These are phyloP conservation scores for Actinernus sp. DNA, from an alignment of 92 coral and sea anemone genomes.

Conservation along the genomic window DNA sequence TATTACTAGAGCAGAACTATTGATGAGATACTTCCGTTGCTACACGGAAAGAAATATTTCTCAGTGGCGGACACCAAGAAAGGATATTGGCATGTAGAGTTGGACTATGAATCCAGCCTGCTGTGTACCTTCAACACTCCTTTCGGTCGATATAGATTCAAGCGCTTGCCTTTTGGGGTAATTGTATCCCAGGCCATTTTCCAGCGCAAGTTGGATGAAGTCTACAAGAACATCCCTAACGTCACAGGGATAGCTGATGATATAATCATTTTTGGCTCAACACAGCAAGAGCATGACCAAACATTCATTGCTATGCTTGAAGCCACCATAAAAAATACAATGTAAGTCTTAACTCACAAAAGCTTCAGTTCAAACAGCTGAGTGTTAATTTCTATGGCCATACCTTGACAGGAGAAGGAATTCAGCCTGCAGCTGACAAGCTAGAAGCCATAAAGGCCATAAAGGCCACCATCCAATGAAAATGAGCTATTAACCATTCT, in stretches of 20 bases:
- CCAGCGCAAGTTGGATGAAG: conserved; percentile 63
- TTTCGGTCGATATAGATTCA: conserved; percentile 38
- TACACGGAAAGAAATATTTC: conserved; percentile 54
- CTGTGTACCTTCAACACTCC: conserved; percentile 71
- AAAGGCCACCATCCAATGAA: conserved; percentile 43
- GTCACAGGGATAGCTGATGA: conserved; percentile 62
- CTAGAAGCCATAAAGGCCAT: conserved; percentile 53
- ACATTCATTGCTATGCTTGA: conserved; percentile 42
- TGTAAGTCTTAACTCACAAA: conserved; percentile 64
- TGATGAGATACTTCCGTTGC: conserved; percentile 57
- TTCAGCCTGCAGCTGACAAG: conserved; percentile 54
- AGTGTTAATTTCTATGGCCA: conserved; percentile 52
- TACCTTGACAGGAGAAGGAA: conserved; percentile 48
- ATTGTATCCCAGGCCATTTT: conserved; percentile 60
- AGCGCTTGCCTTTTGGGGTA: conserved; percentile 67
- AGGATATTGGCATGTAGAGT: conserved; percentile 73
- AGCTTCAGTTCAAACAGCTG: conserved; percentile 65
- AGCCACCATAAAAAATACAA: conserved; percentile 49
- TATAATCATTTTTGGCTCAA: conserved; percentile 54
- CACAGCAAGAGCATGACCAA: conserved; percentile 68
- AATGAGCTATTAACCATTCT: conserved; percentile 56
- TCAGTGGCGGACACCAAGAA: conserved; percentile 63
- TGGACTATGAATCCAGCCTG: conserved; percentile 57
- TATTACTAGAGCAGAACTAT: conserved; percentile 68
- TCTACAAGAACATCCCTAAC: conserved; percentile 48